Percentiles rank a stretch among this genome's conserved stretches.
These are phyloP conservation scores for Rattus rattus DNA, from an alignment of 2,113 vertebrate species.

Conservation along the genomic window DNA sequence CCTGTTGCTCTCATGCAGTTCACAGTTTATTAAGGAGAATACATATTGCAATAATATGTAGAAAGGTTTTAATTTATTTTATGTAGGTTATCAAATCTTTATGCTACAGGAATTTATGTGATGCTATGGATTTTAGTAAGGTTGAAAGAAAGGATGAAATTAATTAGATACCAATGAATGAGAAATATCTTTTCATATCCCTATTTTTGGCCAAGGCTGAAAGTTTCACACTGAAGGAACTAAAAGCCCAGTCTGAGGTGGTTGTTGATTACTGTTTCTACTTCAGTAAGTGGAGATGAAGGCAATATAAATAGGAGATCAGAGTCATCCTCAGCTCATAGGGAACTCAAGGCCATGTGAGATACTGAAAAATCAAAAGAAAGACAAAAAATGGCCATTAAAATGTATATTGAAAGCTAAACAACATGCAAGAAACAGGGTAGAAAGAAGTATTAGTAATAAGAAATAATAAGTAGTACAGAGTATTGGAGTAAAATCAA, in stretches of 20 bases:
- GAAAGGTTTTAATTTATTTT: background rate
- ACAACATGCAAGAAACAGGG: background rate
- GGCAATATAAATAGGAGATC: background rate
- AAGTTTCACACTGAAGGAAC: background rate
- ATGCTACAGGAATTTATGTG: background rate
- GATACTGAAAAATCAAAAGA: background rate
- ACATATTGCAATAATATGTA: background rate
- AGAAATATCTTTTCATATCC: background rate
- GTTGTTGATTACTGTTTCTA: background rate
- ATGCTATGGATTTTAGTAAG: background rate
- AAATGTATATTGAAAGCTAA: background rate
- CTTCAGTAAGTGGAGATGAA: background rate
- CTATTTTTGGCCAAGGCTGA: background rate
- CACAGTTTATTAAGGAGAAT: background rate
- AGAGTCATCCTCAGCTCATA: too few species aligned
- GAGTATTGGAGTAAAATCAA: background rate
- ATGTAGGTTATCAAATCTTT: background rate
- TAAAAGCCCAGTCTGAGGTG: background rate
- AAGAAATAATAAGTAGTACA: background rate
- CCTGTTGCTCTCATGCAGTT: background rate
- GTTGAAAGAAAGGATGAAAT: background rate
- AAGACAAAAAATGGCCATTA: too few species aligned
- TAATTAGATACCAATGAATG: background rate
- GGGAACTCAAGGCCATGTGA: background rate
- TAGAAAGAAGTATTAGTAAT: background rate